Base-by-base conservation (phyloP, 2,797 vertebrate genomes). In the Acanthopagrus latus region DNA sequence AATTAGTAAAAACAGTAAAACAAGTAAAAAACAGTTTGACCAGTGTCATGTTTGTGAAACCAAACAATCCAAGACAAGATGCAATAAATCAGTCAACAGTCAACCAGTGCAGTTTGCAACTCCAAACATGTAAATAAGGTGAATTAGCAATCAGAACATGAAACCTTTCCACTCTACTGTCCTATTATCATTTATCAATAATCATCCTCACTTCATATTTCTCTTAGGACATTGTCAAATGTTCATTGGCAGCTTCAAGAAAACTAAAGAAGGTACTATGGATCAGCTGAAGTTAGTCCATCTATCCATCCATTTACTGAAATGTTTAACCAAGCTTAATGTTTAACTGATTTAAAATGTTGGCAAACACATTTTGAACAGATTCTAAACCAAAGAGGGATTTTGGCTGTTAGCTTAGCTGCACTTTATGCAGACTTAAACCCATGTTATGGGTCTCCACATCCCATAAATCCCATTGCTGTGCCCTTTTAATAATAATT, bases 61-160 rank as follows among this genome's bases (percentile, higher is more conserved):
- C 18, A 64, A 54, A 65, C 16, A 21, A 64, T 64, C 23, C 18
- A 54, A 67, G 7, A 67, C 60, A 57, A 57, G 71, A 86, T 81
- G 85, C 74, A 73, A 51, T 9, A 48, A 63, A 17, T 60, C 20
- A 48, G 27, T 27, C 27, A 73, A 78, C 56, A 60, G 25, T 41
- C 70, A 82, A 73, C 21, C 48, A 72, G 14, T 57, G 77, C 75
- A 85, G 56, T 66, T 43, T 47, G 1, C 38, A 55, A 68, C 43
- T 51, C 13, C 57, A 68, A 51, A 60, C 46, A 47, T 0, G 41
- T 0, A 5, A 11, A 27, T 18, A 5, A 47, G 10, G 8, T 62
- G 41, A 56, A 8, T 8, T 21, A 8, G 20, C 21, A 51, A n/a
- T 38, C 20, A 57, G 21, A 74, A 20, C 51, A 29, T 10, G 7